Percentiles rank a stretch among this genome's conserved stretches.
Conservation (phyloP, 2,113 vertebrate species). For the Mus pahari region DNA sequence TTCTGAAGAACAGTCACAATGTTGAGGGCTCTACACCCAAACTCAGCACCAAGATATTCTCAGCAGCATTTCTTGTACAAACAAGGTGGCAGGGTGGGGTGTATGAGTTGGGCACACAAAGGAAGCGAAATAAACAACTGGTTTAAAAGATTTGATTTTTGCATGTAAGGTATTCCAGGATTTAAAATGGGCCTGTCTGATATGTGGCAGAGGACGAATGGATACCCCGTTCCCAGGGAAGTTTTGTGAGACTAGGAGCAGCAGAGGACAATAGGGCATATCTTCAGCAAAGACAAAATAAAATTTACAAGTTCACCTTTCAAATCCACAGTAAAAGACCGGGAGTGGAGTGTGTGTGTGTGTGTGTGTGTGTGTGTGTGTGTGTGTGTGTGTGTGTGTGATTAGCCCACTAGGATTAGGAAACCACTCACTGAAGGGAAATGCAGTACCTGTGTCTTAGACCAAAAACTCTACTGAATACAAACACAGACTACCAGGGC, state of each 20-base stretch:
- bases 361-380: neutral
- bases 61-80: conserved; percentile 24
- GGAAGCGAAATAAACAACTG: neutral
- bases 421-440: conserved; percentile 27
- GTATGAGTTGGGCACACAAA: neutral
- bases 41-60: neutral
- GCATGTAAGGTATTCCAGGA: neutral
- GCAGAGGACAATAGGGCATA: conserved; percentile 3
- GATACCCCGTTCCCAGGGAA: neutral
- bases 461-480: neutral
- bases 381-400: neutral
- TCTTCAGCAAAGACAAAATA: neutral
- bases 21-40: neutral
- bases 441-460: neutral
- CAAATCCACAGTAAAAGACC: neutral
- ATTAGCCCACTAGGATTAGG: neutral
- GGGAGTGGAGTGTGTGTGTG: neutral
- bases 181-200: conserved; percentile 4
- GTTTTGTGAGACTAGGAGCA: neutral
- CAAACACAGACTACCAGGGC: neutral
- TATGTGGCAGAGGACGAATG: neutral
- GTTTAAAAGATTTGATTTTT: conserved; percentile 11
- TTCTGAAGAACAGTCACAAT: neutral
- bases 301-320: conserved; percentile 42
- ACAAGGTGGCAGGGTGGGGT: neutral